Evolutionary conservation across 1,140 invertebrate species (phyloP).

Genomic region (Phortica variegata): DNA sequence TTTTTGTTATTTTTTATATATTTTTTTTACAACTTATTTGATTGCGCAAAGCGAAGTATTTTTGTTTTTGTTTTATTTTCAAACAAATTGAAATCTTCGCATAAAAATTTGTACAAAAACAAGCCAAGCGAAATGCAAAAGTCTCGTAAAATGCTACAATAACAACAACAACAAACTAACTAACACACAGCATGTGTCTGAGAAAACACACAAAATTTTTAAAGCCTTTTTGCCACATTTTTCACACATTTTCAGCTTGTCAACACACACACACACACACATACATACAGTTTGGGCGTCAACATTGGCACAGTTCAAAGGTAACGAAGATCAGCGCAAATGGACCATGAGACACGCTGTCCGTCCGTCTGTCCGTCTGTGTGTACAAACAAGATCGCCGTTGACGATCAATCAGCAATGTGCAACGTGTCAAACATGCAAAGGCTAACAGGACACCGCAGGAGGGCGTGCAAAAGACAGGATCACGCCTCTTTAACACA

Average conservation of each 20-base stretch:
- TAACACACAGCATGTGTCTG: conserved; percentile 31
- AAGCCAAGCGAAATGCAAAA: too few relatives aligned
- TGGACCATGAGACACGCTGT: too few relatives aligned
- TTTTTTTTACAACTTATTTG: too few relatives aligned
- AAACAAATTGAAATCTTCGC: conserved; percentile 9
- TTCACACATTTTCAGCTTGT: conserved; percentile 42
- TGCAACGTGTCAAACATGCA: conserved; percentile 23
- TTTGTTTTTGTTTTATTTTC: conserved; percentile 10
- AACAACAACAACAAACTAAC: conserved; percentile 1
- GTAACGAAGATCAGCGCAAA: too few relatives aligned
- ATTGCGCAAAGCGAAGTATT: too few relatives aligned
- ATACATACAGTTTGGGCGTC: too few relatives aligned
- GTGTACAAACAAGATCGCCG: too few relatives aligned
- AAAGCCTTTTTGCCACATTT: conserved; percentile 30
- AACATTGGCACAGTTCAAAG: too few relatives aligned
- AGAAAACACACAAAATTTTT: conserved; percentile 25
- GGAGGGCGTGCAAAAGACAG: conserved; percentile 52
- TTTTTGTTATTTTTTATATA: neutral
- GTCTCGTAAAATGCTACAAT: too few relatives aligned
- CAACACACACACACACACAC: too few relatives aligned
- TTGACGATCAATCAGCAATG: conserved; percentile 47
- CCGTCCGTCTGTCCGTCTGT: too few relatives aligned
- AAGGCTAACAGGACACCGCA: conserved; percentile 25
- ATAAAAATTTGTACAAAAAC: conserved; percentile 32
- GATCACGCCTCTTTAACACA: conserved; percentile 51